Evolutionary conservation across 2,113 vertebrate genomes (phyloP).

Genomic region (Strix uralensis): DNA sequence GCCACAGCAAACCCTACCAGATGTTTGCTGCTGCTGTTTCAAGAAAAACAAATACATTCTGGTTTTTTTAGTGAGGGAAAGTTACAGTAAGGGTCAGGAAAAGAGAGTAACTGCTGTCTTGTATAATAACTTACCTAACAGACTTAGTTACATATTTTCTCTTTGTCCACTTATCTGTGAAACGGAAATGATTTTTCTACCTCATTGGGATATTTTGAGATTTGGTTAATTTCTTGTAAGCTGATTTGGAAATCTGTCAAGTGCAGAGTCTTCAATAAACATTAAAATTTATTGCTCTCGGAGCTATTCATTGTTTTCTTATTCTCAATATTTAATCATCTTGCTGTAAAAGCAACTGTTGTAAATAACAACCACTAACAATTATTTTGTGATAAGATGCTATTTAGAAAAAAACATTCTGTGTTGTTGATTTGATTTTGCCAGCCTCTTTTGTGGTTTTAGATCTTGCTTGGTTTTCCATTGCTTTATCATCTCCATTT

Average conservation of each 20-base stretch:
- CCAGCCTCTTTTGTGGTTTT: neutral
- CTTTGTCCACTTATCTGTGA: neutral
- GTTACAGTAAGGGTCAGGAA: neutral
- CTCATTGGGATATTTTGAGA: neutral
- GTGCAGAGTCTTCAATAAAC: neutral
- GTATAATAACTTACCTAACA: neutral
- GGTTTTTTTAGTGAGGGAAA: neutral
- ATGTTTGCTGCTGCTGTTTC: neutral
- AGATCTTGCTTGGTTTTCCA: neutral
- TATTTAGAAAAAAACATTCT: neutral
- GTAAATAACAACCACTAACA: neutral
- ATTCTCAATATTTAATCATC: neutral
- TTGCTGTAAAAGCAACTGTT: neutral
- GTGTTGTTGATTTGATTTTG: constrained; percentile 9
- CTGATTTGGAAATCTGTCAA: neutral
- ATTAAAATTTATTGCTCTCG: neutral
- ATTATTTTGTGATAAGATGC: neutral
- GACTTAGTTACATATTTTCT: neutral
- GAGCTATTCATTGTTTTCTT: neutral
- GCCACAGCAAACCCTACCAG: neutral
- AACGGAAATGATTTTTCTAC: neutral
- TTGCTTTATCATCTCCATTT: neutral
- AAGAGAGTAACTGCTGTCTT: neutral
- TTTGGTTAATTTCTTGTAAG: constrained; percentile 4
- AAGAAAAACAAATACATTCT: neutral